phyloP scores from a whole-genome alignment of 2,113 vertebrate species.

The Zapornia atra region DNA sequence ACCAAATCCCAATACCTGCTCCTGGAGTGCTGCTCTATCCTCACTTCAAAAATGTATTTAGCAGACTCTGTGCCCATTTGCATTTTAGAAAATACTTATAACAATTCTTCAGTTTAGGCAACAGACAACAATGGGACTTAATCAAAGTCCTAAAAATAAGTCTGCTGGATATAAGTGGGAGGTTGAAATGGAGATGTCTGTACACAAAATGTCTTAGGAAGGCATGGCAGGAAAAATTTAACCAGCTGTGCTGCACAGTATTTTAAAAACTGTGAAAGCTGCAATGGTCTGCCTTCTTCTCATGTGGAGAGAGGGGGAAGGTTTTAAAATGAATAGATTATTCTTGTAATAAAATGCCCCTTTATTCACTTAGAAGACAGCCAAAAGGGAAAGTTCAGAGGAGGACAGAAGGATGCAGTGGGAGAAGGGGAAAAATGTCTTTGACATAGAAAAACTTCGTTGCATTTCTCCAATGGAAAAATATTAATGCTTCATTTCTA shows the following conservation, averaged over 20 bases:
- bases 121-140: background rate
- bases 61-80: background rate
- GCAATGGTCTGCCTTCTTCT: background rate
- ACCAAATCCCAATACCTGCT: background rate
- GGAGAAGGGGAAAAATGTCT: conserved; percentile 15
- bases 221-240: background rate
- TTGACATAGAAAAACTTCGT: conserved; percentile 48
- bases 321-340: background rate
- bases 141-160: conserved; percentile 4
- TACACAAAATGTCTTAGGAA: background rate
- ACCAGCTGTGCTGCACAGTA: background rate
- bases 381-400: background rate
- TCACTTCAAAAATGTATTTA: background rate
- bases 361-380: background rate
- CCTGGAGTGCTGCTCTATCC: background rate
- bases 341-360: background rate
- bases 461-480: conserved; percentile 49
- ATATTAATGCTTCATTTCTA: conserved; percentile 60
- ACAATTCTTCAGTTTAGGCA: background rate
- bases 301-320: background rate
- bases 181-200: background rate
- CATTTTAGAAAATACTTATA: background rate
- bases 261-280: background rate
- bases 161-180: background rate
- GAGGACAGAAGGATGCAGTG: background rate